Conservation (phyloP, 2,888 invertebrate species). For the Emmelina monodactyla region DNA sequence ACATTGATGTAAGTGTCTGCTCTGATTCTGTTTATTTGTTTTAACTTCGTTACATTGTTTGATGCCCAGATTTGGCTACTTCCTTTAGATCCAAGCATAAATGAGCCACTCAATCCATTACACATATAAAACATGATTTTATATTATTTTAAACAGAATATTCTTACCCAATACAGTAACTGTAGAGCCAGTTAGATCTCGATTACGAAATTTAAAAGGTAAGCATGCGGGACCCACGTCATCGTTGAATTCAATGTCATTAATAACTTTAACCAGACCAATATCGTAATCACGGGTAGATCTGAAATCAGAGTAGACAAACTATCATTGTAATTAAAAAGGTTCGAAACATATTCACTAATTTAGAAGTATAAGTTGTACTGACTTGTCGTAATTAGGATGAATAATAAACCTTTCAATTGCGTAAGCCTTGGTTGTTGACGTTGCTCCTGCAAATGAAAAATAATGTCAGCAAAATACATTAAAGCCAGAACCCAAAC, state of each 20-base stretch:
- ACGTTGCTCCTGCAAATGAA: background rate
- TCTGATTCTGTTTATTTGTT: too few species aligned
- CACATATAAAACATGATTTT: too few species aligned
- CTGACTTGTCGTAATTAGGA: background rate
- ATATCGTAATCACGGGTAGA: constrained; percentile 58
- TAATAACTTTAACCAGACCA: constrained; percentile 41
- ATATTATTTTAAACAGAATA: too few species aligned
- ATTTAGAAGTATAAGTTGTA: background rate
- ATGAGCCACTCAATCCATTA: too few species aligned
- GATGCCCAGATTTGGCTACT: too few species aligned
- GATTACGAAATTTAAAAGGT: constrained; percentile 57
- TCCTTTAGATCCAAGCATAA: too few species aligned
- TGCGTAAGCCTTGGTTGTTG: background rate
- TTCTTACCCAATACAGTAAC: constrained; percentile 56
- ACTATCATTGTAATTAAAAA: background rate
- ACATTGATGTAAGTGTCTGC: too few species aligned
- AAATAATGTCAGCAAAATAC: background rate
- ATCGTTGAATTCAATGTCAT: constrained; percentile 46
- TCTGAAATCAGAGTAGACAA: constrained; percentile 20
- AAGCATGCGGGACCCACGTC: constrained; percentile 70
- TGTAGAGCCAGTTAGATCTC: constrained; percentile 28
- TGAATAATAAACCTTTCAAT: background rate
- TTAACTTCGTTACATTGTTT: too few species aligned
- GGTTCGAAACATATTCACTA: background rate
- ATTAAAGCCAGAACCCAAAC: too few species aligned